A percentile compares a stretch with the other conserved stretches of the same genome.
phyloP scores from a whole-genome alignment of 2,113 vertebrate species.

The Malaclemys terrapin region DNA sequence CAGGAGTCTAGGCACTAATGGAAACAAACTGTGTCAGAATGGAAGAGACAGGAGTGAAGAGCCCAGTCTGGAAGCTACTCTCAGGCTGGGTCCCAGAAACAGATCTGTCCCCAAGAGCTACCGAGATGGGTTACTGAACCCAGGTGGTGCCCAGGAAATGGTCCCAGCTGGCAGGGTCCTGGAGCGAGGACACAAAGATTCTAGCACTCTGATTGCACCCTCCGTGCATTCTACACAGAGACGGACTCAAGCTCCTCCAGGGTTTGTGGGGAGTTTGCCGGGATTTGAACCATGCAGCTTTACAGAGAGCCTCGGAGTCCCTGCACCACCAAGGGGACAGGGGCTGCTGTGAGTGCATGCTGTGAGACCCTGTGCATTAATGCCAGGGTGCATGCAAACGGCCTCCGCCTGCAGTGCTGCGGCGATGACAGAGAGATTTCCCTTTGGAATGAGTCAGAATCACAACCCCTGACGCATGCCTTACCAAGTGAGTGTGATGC shows the following conservation, averaged over 20 bases:
- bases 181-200: too few relatives aligned
- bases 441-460: background rate
- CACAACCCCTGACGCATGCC: too few relatives aligned
- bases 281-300: background rate
- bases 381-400: background rate
- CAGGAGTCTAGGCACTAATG: background rate
- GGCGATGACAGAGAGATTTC: background rate
- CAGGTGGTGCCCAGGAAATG: background rate
- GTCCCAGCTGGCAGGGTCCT: background rate
- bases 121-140: background rate
- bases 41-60: background rate
- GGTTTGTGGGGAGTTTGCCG: too few relatives aligned
- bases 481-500: too few relatives aligned
- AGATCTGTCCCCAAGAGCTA: background rate
- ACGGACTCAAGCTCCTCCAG: too few relatives aligned
- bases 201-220: too few relatives aligned
- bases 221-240: too few relatives aligned
- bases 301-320: background rate
- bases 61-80: background rate
- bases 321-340: background rate
- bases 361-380: background rate
- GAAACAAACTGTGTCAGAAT: background rate
- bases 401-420: background rate
- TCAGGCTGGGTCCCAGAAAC: too few relatives aligned
- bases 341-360: accelerated